A percentile compares a stretch with the other conserved stretches of the same genome.
phyloP scores from a whole-genome alignment of 2,797 vertebrate species.

The Lycodopsis pacificus region DNA sequence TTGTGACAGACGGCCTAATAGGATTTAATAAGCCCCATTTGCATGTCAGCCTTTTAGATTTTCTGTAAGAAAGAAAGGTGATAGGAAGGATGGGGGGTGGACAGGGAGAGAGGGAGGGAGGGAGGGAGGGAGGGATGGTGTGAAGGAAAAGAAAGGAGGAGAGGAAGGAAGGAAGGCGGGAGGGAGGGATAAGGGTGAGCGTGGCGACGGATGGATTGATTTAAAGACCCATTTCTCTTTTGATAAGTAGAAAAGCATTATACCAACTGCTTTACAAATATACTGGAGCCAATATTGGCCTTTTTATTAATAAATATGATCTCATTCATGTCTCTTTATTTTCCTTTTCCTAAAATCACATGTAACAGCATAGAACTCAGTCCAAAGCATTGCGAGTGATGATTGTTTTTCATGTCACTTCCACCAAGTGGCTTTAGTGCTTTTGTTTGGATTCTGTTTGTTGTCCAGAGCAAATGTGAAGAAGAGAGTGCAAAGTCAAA shows the following conservation, averaged over 20 bases:
- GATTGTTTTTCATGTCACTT: constrained; percentile 13
- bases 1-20: constrained; percentile 85
- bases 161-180: constrained; percentile 18
- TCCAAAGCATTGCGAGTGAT: background rate
- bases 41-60: constrained; percentile 86
- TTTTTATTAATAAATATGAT: constrained; percentile 8
- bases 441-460: constrained; percentile 48
- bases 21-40: constrained; percentile 88
- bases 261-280: constrained; percentile 17
- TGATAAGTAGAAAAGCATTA: constrained; percentile 29
- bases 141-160: constrained; percentile 46
- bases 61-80: constrained; percentile 78
- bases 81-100: constrained; percentile 56
- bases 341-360: background rate
- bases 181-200: constrained; percentile 31
- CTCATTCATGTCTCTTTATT: constrained; percentile 3
- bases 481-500: constrained; percentile 43
- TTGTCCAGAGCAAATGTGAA: constrained; percentile 36
- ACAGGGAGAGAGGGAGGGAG: constrained; percentile 22
- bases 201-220: constrained; percentile 39
- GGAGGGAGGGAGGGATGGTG: constrained; percentile 29
- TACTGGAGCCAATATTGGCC: background rate
- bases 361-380: background rate
- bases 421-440: constrained; percentile 40
- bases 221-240: constrained; percentile 35